A percentile compares a stretch with the other conserved stretches of the same genome.
Conservation (phyloP, 2,888 invertebrate genomes). For the Tupiocoris notatus region DNA sequence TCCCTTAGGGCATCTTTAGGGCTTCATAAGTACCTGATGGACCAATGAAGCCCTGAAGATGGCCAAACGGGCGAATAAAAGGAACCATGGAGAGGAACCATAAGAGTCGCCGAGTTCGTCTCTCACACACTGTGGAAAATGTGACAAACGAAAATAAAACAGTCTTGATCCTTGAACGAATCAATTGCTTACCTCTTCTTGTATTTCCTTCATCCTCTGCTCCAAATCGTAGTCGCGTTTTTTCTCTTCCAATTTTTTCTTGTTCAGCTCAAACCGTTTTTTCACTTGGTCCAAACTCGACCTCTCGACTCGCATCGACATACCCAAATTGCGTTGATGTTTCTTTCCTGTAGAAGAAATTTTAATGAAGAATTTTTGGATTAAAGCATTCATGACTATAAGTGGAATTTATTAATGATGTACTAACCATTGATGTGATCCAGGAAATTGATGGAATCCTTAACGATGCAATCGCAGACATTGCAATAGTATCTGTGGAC, state of each 20-base stretch:
- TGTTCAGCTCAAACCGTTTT: conserved; percentile 87
- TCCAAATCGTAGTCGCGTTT: conserved; percentile 95
- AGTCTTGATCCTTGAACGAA: too few species aligned
- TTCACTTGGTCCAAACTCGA: conserved; percentile 92
- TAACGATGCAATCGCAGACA: conserved; percentile 99
- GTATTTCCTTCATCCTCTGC: conserved; percentile 83
- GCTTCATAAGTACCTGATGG: too few species aligned
- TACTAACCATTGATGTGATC: conserved; percentile 99
- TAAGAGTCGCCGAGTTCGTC: too few species aligned
- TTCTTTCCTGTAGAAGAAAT: conserved; percentile 52
- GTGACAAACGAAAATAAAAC: too few species aligned
- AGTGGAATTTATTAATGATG: conserved; percentile 58
- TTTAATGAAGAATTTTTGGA: background rate
- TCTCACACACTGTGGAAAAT: too few species aligned
- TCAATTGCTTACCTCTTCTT: too few species aligned
- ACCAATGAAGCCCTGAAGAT: too few species aligned
- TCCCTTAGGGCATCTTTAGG: too few species aligned
- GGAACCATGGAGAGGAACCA: too few species aligned
- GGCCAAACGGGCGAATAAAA: too few species aligned
- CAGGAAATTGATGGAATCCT: conserved; percentile 98
- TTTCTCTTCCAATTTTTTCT: conserved; percentile 91
- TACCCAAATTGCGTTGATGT: conserved; percentile 95
- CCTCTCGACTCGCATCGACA: conserved; percentile 97
- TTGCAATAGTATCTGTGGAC: conserved; percentile 86
- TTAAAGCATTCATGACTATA: background rate